These are phyloP conservation scores for Progne subis DNA, from an alignment of 2,113 vertebrate genomes.

Conservation along the genomic window DNA sequence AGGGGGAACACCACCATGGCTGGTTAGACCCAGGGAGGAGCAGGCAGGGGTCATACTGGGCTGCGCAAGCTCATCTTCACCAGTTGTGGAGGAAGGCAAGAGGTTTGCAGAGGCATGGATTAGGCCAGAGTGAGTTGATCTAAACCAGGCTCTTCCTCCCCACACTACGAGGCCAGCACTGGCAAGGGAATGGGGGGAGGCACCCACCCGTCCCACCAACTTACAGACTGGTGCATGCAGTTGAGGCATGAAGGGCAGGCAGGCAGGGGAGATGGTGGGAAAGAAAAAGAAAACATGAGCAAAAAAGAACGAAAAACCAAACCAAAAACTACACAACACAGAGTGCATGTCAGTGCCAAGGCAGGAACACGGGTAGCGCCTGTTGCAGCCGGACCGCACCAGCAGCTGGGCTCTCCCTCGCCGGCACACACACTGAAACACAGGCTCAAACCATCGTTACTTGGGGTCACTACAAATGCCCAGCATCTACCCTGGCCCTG, in stretches of 20 bases:
- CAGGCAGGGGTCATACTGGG: background rate
- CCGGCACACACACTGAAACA: background rate
- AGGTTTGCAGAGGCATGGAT: background rate
- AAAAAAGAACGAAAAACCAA: conserved; percentile 52
- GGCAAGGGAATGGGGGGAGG: background rate
- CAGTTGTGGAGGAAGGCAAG: background rate
- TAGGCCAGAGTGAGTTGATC: conserved; percentile 13
- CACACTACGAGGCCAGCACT: background rate
- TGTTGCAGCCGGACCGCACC: rapidly evolving
- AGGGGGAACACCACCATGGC: background rate
- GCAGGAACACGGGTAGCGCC: background rate
- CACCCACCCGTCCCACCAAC: conserved; percentile 56
- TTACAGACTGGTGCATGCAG: conserved; percentile 93
- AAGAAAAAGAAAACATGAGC: conserved; percentile 70
- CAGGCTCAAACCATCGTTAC: background rate
- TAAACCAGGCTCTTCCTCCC: background rate
- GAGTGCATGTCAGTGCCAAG: rapidly evolving
- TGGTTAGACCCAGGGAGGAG: background rate
- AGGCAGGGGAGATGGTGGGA: conserved; percentile 65
- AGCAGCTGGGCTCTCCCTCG: background rate
- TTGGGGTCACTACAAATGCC: rapidly evolving
- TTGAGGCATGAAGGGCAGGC: conserved; percentile 67
- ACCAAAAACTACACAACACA: conserved; percentile 9
- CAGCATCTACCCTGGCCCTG: background rate
- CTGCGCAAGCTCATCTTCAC: conserved; percentile 26